Percentiles rank a stretch among this genome's conserved stretches.
These are phyloP conservation scores for Centropus unirufus DNA, from an alignment of 2,113 vertebrate species.

Conservation along the genomic window DNA sequence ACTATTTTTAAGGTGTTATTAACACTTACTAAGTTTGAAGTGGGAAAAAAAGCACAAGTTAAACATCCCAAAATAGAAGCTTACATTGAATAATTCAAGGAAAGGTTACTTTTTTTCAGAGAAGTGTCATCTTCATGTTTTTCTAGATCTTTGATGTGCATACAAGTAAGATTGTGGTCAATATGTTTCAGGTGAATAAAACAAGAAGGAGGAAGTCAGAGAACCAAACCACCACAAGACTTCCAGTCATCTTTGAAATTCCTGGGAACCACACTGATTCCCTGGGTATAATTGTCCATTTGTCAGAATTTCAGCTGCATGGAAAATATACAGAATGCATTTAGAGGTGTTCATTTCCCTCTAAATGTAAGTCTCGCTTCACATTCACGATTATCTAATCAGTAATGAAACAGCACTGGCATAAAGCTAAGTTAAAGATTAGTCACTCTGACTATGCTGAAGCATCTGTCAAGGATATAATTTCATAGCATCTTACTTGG, in stretches of 20 bases:
- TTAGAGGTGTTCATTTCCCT: not conserved
- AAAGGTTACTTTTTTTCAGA: not conserved
- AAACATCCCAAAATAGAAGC: slow-evolving; percentile 24
- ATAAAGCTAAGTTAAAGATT: not conserved
- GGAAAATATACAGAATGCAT: not conserved
- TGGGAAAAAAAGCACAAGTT: not conserved
- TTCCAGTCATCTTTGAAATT: not conserved
- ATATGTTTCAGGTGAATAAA: not conserved
- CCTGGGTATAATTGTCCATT: not conserved
- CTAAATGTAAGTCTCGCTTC: not conserved
- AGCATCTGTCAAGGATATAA: slow-evolving; percentile 11
- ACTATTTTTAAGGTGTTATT: slow-evolving; percentile 37
- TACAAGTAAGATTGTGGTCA: not conserved
- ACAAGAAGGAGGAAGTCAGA: not conserved
- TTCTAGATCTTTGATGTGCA: not conserved
- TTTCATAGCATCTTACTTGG: not conserved
- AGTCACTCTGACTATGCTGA: not conserved
- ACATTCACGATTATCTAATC: not conserved
- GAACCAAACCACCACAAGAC: not conserved
- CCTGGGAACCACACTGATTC: not conserved
- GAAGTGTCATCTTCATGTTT: not conserved
- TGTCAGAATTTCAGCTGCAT: not conserved
- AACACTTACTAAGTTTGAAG: not conserved
- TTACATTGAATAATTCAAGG: not conserved
- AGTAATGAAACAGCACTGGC: not conserved